Base-by-base conservation (phyloP, 2,888 invertebrate genomes). In the Scrobipalpa atriplicella region DNA sequence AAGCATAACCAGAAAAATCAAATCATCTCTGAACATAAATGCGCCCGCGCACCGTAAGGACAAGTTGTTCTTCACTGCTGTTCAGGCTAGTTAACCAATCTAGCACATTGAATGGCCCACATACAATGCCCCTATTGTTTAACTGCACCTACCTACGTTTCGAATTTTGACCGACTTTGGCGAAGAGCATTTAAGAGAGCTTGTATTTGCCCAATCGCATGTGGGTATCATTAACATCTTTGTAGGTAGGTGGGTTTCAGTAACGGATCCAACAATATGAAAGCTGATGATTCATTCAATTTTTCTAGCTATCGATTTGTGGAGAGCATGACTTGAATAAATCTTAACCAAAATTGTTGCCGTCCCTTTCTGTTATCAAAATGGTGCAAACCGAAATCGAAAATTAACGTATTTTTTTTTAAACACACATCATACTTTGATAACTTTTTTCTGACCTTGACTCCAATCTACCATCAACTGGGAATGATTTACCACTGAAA, bases 81-180 rank as follows among this genome's bases (percentile, higher is more conserved):
- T 64, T 62, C 41, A 61, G 36, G 67, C 67, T 69, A 68, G 72
- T 78, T 78, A 78, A 74, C 73, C 75, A 78, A 76, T 76, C 76
- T 73, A 73, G 73, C 67, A 66, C 72, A 73, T 71, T 75, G 72
- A 64, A 66, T 73, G 76, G 71, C 72, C 74, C 73, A 74, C 71
- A 72, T 74, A 78, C 74, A 72, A 74, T 69, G 78, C 75, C 74
- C 76, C 73, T 77, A 76, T 77, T 78, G 75, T 75, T 75, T 67
- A 51, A 19, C 2, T 29, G 43, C n/a, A 36, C 56, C 21, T 43
- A 43, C 43, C 52, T 39, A 62, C 62, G 56, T 63, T 66, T 63
- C 19, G 58, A 62, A 65, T 65, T 67, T 61, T 64, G 64, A 47
- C 36, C 56, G 67, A 67, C 67, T 64, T 64, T 43, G 56, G 11